Evolutionary conservation across 2,888 invertebrate genomes (phyloP), one percentile per base, ranked within the genome.

Genomic region (Yponomeuta sedellus): DNA sequence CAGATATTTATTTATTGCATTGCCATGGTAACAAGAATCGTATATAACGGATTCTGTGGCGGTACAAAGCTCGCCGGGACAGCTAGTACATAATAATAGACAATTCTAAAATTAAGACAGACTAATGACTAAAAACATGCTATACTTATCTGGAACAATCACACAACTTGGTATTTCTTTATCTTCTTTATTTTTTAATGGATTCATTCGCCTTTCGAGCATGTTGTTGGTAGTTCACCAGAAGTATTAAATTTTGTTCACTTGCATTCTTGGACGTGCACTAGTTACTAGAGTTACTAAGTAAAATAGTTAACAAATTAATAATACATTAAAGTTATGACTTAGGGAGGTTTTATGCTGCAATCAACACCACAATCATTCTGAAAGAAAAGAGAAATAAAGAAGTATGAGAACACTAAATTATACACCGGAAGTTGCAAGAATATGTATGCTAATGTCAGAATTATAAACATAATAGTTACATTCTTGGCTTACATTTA

Each of bases 311-410:
- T 62, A 62, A 62, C 28, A 19, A 62, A 34, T 28, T 62, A 34
- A 34, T 61, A 52, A 52, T 52, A 52, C 44, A 16, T 52, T 57
- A 64, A 64, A 57, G 16, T 56, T 57, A 64, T 56, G 57, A 64
- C 57, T 64, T 57, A 57, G 64, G 56, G 52, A 57, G 6, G 28
- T 61, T 28, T 84, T 80, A 91, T 69, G 84, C 89, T 22, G 90
- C 90, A 69, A 91, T 91, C 71, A 91, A 74, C 73, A 91, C 91
- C 70, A 89, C 88, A 71, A 91, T 91, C 91, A 91, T 91, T 79
- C 91, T 91, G 90, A 70, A 90, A 90, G 73, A 44, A 63, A 63
- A 20, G 16, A 44, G 11, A 63, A 39, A 63, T 22, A 25, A 59
- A 20, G 10, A 19, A 25, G 59, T 12, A 59, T 59, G 1, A 59